phyloP scores from a whole-genome alignment of 2,113 vertebrate species.

The Leptocoma aspasia region DNA sequence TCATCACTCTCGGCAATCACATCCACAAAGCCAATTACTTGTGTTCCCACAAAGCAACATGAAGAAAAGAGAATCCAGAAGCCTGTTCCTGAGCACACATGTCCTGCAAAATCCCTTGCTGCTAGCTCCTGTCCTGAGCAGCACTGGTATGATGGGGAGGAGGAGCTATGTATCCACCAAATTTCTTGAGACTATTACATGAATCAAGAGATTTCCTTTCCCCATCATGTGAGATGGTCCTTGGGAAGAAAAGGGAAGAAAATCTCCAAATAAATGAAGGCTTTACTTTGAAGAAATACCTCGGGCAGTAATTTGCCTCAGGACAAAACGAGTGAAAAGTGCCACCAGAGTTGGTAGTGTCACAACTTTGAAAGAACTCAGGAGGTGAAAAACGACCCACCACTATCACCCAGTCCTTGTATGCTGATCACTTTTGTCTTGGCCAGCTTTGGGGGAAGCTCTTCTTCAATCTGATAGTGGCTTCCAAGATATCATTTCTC shows the following conservation, averaged over 20 bases:
- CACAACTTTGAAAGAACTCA: neutral
- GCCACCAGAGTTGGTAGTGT: neutral
- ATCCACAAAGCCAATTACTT: neutral
- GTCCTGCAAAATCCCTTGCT: neutral
- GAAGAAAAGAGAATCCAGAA: neutral
- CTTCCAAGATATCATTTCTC: neutral
- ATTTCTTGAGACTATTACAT: neutral
- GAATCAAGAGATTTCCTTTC: neutral
- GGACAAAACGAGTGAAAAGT: neutral
- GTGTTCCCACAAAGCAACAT: neutral
- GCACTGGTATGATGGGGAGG: neutral
- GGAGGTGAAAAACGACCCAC: neutral
- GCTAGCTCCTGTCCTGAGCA: neutral
- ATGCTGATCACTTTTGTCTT: neutral
- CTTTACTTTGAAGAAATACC: neutral
- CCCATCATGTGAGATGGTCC: neutral
- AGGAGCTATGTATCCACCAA: accelerated
- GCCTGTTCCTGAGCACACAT: neutral
- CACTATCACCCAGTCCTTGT: neutral
- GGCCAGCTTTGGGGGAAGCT: neutral
- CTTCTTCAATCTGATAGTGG: neutral
- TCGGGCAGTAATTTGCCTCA: neutral
- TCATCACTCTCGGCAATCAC: neutral
- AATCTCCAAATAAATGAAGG: neutral
- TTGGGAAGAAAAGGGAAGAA: neutral